Base-by-base conservation (phyloP, 2,797 vertebrate species). In the Rhinichthys osculus region DNA sequence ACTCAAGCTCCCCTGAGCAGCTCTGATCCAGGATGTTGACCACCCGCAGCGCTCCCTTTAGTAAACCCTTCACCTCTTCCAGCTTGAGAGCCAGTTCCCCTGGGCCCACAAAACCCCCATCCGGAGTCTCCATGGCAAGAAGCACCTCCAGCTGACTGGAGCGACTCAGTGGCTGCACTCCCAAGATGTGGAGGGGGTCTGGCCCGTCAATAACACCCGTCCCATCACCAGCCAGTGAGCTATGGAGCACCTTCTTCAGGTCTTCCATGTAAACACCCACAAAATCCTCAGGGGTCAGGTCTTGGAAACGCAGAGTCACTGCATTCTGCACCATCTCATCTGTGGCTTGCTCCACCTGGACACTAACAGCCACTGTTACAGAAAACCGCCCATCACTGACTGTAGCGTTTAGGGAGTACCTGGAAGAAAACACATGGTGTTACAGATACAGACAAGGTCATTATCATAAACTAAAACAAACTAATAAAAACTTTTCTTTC, bases 381-480 rank as follows among this genome's bases (percentile, higher is more conserved):
- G 97, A 97, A 83, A 98, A 99, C 2, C 97, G 97, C 2, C 98
- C 98, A 0, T 99, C 98, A 1, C 97, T 99, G 89, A 99, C 98
- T 0, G 98, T 98, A 10, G 97, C 96, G 0, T 99, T 99, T 85
- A 99, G 93, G 86, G 96, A 90, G 23, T 99, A 99, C 81, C 97
- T 98, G 92, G 21, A 21, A 78, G 78, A 42, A 54, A 87, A 14
- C 14, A 17, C 47, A 89, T 7, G 8, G 3, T 33, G 27, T 66
- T 66, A 33, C 16, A 66, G 30, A 33, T 33, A 66, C 64, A 66
- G 14, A 19, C 64, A 66, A 7, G 14, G 30, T 66, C n/a, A 66
- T 66, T 33, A 59, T n/a, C 9, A 1, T n/a, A n/a, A 59, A 59
- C 54, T 59, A n/a, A 11, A 59, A n/a, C 9, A n/a, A 57, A 9